Conservation (phyloP, 2,113 vertebrate genomes). For the Pycnonotus jocosus region DNA sequence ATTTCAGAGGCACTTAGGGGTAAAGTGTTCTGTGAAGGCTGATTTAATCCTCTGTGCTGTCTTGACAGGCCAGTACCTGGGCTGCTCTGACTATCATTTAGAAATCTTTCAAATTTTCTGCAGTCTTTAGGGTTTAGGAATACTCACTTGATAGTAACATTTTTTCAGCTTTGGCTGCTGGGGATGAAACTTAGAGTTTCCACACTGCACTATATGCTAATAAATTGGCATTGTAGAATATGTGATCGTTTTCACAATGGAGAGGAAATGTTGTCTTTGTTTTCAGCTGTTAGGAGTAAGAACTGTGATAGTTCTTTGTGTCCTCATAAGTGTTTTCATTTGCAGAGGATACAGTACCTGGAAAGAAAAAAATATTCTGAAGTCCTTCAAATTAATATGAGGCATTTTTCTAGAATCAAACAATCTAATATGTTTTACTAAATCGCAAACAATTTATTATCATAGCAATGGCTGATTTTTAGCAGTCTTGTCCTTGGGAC, state of each 20-base stretch:
- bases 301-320: not conserved
- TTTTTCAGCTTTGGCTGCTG: not conserved
- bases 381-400: not conserved
- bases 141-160: not conserved
- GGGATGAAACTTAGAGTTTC: slow-evolving; percentile 25
- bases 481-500: not conserved
- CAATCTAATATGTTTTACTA: not conserved
- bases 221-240: slow-evolving; percentile 5
- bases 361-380: not conserved
- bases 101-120: slow-evolving; percentile 26
- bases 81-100: not conserved
- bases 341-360: not conserved
- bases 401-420: not conserved
- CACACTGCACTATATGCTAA: not conserved
- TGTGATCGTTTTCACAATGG: not conserved
- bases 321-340: not conserved
- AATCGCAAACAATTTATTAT: not conserved
- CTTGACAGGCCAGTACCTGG: not conserved
- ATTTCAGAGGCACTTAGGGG: slow-evolving; percentile 34
- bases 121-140: not conserved
- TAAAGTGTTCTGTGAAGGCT: slow-evolving; percentile 12
- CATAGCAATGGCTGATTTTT: not conserved
- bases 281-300: not conserved
- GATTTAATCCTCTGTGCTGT: slow-evolving; percentile 40
- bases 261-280: not conserved